These are phyloP conservation scores for Drosophila yakuba DNA, from an alignment of 1,140 invertebrate species.

Conservation along the genomic window DNA sequence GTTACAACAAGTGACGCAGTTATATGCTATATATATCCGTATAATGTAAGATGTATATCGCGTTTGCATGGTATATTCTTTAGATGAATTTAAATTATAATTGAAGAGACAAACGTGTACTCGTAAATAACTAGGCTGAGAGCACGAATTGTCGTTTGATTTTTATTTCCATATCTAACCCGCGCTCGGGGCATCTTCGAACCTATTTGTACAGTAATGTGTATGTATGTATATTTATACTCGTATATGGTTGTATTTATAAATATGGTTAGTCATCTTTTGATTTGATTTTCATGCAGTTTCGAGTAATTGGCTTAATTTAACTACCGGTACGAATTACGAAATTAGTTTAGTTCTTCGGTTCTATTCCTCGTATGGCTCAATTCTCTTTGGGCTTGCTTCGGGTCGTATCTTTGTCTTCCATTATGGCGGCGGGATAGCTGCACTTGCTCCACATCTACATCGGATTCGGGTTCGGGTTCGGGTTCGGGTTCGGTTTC, in stretches of 20 bases:
- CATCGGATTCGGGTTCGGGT: conserved; percentile 16
- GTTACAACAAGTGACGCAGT: conserved; percentile 77
- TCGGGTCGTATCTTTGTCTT: conserved; percentile 41
- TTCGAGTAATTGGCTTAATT: conserved; percentile 53
- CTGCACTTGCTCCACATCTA: conserved; percentile 42
- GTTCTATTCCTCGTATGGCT: conserved; percentile 71
- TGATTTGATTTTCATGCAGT: conserved; percentile 60
- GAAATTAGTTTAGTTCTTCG: conserved; percentile 47
- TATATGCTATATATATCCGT: conserved; percentile 64
- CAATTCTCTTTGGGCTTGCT: conserved; percentile 60
- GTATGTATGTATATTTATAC: conserved; percentile 39
- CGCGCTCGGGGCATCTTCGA: conserved; percentile 12
- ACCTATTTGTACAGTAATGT: conserved; percentile 66
- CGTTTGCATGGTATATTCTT: conserved; percentile 34
- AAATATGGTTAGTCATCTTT: conserved; percentile 34
- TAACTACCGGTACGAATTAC: conserved; percentile 40
- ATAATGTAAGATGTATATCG: conserved; percentile 47
- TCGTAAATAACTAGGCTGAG: conserved; percentile 49
- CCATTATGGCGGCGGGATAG: conserved; percentile 68
- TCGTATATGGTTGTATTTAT: conserved; percentile 38
- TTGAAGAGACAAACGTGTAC: conserved; percentile 54
- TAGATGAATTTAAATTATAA: conserved; percentile 43
- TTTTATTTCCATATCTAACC: conserved; percentile 43
- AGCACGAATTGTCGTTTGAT: conserved; percentile 60
- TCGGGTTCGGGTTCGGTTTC: neutral